These are phyloP conservation scores for Polydrusus pterygomalis DNA, from an alignment of 2,888 invertebrate species.

Conservation along the genomic window DNA sequence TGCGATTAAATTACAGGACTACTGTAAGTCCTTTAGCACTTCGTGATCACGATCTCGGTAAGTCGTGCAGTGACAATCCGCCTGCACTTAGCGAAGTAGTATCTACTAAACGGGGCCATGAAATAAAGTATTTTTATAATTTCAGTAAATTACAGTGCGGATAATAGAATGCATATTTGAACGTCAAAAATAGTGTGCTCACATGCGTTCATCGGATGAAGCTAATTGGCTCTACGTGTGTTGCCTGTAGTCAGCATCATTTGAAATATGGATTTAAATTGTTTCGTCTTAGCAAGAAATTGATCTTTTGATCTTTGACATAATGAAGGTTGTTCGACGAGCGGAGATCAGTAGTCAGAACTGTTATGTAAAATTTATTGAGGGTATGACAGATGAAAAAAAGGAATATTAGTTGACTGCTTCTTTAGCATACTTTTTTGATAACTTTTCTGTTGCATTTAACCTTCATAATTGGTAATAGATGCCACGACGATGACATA, in stretches of 20 bases:
- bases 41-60: slow-evolving; percentile 56
- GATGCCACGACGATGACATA: too few species aligned
- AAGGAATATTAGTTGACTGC: too few species aligned
- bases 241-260: slow-evolving; percentile 39
- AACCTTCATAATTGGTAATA: too few species aligned
- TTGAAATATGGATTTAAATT: slow-evolving; percentile 21
- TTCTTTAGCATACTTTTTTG: too few species aligned
- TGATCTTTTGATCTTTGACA: slow-evolving; percentile 13
- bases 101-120: slow-evolving; percentile 51
- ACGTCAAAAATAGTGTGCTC: slow-evolving; percentile 26
- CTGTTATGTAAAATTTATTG: too few species aligned
- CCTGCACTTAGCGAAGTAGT: slow-evolving; percentile 43
- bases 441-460: too few species aligned
- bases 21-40: slow-evolving; percentile 55
- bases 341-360: too few species aligned
- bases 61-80: slow-evolving; percentile 57
- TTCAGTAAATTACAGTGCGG: slow-evolving; percentile 48
- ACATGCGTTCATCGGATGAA: slow-evolving; percentile 31
- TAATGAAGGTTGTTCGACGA: too few species aligned
- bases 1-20: slow-evolving; percentile 56
- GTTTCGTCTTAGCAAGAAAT: background rate
- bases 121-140: slow-evolving; percentile 55
- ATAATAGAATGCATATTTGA: slow-evolving; percentile 35
- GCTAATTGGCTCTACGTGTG: slow-evolving; percentile 45
- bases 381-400: too few species aligned